Conservation (phyloP, 2,113 vertebrate genomes). For the Siphamia tubifer region DNA sequence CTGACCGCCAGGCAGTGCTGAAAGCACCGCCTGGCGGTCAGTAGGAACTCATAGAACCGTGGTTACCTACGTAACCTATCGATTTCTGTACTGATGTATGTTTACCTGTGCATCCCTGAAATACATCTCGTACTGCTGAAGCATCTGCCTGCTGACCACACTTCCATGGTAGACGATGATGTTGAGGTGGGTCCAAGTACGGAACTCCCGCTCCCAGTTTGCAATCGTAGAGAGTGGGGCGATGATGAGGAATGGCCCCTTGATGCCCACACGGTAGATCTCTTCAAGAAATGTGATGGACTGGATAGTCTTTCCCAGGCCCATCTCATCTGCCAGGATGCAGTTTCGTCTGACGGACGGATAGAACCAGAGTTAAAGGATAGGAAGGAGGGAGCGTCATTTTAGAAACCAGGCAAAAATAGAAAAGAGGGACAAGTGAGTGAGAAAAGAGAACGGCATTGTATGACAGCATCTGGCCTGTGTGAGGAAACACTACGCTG, state of each 20-base stretch:
- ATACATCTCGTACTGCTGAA: constrained; percentile 99
- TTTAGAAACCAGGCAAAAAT: background rate
- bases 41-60: too few relatives aligned
- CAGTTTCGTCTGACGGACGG: constrained; percentile 88
- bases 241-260: constrained; percentile 94
- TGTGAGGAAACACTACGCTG: too few relatives aligned
- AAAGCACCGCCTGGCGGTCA: too few relatives aligned
- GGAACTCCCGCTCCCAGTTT: constrained; percentile 98
- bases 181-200: constrained; percentile 93
- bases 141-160: constrained; percentile 97
- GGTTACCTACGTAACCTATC: too few relatives aligned
- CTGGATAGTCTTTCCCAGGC: constrained; percentile 98
- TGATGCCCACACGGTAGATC: constrained; percentile 89
- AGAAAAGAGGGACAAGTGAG: background rate
- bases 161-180: constrained; percentile 98
- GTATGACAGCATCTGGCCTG: too few relatives aligned
- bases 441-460: background rate
- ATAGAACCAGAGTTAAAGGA: background rate
- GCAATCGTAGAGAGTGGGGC: constrained; percentile 97
- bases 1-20: too few relatives aligned
- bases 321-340: constrained; percentile 99
- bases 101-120: constrained; percentile 95
- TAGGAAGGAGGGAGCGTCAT: background rate
- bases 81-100: background rate
- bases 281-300: constrained; percentile 97